Evolutionary conservation across 2,113 vertebrate species (phyloP).

Genomic region (Phasianus colchicus): DNA sequence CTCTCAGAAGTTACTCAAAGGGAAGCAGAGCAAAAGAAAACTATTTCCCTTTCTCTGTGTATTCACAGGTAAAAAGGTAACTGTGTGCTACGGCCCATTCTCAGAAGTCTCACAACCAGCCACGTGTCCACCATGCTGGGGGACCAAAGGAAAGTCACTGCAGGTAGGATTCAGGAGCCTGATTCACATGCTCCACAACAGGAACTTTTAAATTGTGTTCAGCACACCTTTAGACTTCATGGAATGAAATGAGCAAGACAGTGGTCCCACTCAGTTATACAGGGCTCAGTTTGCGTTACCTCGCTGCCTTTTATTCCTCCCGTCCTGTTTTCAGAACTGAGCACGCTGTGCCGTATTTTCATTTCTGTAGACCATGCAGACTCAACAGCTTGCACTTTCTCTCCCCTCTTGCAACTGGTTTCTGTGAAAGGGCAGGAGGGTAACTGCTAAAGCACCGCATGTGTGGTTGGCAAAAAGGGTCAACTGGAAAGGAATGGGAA

Average conservation of each 20-base stretch:
- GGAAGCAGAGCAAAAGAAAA: neutral
- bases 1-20: neutral
- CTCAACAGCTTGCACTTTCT: neutral
- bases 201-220: neutral
- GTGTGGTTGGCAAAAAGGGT: neutral
- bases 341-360: neutral
- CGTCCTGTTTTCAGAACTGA: neutral
- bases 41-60: neutral
- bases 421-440: neutral
- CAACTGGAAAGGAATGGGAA: neutral
- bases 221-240: neutral
- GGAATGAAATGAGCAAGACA: neutral
- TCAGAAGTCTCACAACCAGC: neutral
- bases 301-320: neutral
- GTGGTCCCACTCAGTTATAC: neutral
- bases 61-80: neutral
- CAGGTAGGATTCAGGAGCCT: neutral
- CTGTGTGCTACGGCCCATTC: neutral
- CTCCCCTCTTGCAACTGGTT: neutral
- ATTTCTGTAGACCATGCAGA: neutral
- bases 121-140: neutral
- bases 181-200: neutral
- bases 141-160: neutral
- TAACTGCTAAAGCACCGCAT: neutral
- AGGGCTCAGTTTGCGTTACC: neutral